A percentile compares a stretch with the other conserved stretches of the same genome.
Evolutionary conservation across 1,140 invertebrate genomes (phyloP).

Genomic region (Macrobrachium rosenbergii): DNA sequence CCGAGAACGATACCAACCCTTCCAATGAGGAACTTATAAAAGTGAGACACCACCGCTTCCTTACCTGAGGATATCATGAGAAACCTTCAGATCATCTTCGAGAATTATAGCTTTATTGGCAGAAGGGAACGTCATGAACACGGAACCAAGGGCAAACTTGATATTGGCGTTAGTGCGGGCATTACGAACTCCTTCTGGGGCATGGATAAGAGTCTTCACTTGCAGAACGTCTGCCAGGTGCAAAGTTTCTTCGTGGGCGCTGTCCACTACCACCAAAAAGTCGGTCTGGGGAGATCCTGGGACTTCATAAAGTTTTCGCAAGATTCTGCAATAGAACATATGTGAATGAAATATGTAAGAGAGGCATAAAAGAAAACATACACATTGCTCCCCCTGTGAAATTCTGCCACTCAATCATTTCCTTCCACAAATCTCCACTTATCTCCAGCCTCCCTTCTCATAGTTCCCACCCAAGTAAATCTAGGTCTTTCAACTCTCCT

Average conservation of each 20-base stretch:
- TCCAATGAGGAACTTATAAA: too few species aligned
- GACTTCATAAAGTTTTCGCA: constrained; percentile 38
- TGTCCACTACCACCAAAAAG: constrained; percentile 52
- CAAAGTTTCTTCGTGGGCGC: constrained; percentile 44
- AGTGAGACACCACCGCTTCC: not conserved
- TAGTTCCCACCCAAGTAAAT: too few species aligned
- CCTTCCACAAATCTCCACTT: too few species aligned
- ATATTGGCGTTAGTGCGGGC: constrained; percentile 52
- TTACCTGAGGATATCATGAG: constrained; percentile 49
- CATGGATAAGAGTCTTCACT: constrained; percentile 16
- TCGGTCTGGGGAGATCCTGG: constrained; percentile 54
- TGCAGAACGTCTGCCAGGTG: constrained; percentile 40
- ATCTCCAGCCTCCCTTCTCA: too few species aligned
- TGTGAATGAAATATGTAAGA: too few species aligned
- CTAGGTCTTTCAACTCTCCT: too few species aligned
- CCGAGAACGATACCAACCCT: too few species aligned
- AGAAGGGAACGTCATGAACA: constrained; percentile 23
- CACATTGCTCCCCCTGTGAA: too few species aligned
- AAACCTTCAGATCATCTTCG: constrained; percentile 46
- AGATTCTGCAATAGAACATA: constrained; percentile 16
- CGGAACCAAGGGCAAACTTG: constrained; percentile 34
- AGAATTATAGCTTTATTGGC: constrained; percentile 46
- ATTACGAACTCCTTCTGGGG: constrained; percentile 15
- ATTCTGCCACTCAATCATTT: too few species aligned
- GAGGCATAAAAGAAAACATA: too few species aligned